Evolutionary conservation across 2,797 vertebrate species (phyloP), one percentile per base, ranked within the genome.

Genomic region (Tympanoctomys barrerae): DNA sequence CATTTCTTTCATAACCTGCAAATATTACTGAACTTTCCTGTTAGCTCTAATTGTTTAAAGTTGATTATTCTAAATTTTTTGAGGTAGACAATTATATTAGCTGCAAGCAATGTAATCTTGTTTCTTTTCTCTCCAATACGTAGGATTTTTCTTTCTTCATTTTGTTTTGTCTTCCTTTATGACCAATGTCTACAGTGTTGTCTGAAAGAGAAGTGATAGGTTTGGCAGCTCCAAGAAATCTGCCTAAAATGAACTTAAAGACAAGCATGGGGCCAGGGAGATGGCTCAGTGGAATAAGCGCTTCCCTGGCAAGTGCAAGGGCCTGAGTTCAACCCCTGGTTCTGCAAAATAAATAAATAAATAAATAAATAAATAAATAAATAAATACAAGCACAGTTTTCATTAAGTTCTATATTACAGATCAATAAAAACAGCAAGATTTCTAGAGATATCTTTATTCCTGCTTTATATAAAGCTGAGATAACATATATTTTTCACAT

Each of bases 1-100:
- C 70, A 77, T 93, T 97, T 91, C 83, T 90, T 88, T 91, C 78
- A 42, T 82, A 79, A 84, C 79, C 31, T 2, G 24, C 66, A 57
- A 90, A 90, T 96, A 82, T 90, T 61, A 46, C 39, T 77, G 91
- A 96, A 93, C 73, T 92, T 80, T 81, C 95, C 52, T 54, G 87
- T 96, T 94, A 94, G 61, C 59, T 64, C 62, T 90, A 86, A 88
- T 86, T 77, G 95, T 94, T 90, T 93, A 79, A 97, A 79, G 68
- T 83, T 91, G 87, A 87, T 97, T 95, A 88, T 90, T 94, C 78
- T 82, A 95, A 85, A 61, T 95, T 93, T 95, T 83, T 54, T 92
- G 59, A 82, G 79, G 57, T 88, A 90, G 87, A 68, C 78, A 83
- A 59, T 93, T 85, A 61, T 85, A 70, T 94, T 85, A 83, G 39